These are phyloP conservation scores for Prunella strophiata DNA, from an alignment of 2,797 vertebrate species.

Conservation along the genomic window DNA sequence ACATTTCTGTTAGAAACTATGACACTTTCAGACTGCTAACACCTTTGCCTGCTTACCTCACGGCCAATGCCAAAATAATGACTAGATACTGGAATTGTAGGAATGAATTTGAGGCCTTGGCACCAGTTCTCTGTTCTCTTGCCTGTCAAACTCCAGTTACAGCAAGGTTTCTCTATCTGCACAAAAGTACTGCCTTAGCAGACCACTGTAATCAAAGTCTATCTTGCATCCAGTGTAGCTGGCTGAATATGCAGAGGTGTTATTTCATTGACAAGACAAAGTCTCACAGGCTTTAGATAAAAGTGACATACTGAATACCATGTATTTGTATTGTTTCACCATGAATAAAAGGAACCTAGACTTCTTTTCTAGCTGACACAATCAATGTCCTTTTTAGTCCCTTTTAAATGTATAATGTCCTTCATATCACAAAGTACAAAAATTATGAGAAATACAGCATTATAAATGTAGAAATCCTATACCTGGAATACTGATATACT, in stretches of 20 bases:
- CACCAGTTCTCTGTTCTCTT: background rate
- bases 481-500: background rate
- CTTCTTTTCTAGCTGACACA: background rate
- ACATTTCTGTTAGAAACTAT: background rate
- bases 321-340: background rate
- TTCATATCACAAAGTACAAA: background rate
- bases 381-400: background rate
- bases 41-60: background rate
- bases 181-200: background rate
- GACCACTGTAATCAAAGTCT: background rate
- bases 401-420: background rate
- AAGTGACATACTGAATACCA: background rate
- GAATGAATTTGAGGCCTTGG: background rate
- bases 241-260: background rate
- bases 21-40: background rate
- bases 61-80: background rate
- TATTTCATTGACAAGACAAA: background rate
- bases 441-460: background rate
- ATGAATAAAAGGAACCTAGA: background rate
- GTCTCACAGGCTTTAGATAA: background rate
- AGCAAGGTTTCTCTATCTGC: background rate
- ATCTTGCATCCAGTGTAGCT: background rate
- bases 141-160: background rate
- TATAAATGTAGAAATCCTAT: background rate
- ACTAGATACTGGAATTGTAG: background rate